Conservation (phyloP, 2,113 vertebrate genomes). For the Dasyurus viverrinus region DNA sequence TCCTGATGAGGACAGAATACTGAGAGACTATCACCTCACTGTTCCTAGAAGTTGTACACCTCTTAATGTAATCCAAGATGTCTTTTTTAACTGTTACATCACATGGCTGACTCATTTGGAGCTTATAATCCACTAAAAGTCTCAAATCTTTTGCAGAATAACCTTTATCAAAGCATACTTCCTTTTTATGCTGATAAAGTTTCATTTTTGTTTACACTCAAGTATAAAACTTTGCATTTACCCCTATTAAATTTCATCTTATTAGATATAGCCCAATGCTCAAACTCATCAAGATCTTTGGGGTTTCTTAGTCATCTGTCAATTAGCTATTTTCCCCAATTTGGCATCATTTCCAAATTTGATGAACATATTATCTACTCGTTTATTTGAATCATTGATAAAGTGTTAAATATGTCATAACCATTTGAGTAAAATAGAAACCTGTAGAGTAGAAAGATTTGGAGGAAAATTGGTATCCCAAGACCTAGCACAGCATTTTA, state of each 20-base stretch:
- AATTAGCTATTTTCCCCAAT: background rate
- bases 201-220: background rate
- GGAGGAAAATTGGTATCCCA: background rate
- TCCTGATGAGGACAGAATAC: background rate
- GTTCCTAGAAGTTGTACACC: background rate
- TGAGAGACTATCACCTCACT: background rate
- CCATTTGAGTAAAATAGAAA: background rate
- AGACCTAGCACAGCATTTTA: background rate
- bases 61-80: background rate
- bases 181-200: background rate
- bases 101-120: background rate
- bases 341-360: background rate
- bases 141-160: background rate
- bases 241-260: background rate
- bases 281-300: background rate
- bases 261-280: background rate
- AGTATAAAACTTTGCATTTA: background rate
- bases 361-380: background rate
- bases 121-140: background rate
- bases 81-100: background rate
- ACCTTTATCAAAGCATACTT: background rate
- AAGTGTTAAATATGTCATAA: background rate
- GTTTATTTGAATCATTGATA: background rate
- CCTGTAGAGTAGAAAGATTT: background rate
- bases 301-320: background rate